Evolutionary conservation across 2,888 invertebrate genomes (phyloP).

Genomic region (Stictocephala bisonia): DNA sequence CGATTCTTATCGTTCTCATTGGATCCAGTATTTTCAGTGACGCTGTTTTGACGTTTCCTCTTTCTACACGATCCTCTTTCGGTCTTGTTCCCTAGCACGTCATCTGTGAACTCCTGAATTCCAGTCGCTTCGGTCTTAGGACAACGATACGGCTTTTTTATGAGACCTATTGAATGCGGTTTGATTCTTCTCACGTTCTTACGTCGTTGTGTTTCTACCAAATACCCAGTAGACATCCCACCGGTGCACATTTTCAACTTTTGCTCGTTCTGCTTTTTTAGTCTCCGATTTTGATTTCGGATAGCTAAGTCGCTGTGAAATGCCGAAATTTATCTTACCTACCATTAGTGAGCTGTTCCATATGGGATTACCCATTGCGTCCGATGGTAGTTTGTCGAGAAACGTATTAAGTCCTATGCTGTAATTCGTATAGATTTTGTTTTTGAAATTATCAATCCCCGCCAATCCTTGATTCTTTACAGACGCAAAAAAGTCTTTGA

Average conservation of each 20-base stretch:
- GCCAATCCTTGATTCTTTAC: background rate
- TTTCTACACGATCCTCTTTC: no score
- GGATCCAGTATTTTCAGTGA: no score
- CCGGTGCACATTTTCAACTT: background rate
- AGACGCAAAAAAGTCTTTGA: background rate
- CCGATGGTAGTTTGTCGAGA: background rate
- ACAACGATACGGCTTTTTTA: no score
- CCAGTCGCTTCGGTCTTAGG: no score
- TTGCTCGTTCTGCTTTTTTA: constrained; percentile 11
- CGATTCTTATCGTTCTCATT: no score
- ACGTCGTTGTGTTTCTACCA: background rate
- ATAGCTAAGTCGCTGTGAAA: background rate
- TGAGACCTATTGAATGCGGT: no score
- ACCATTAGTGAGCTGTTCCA: background rate
- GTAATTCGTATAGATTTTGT: constrained; percentile 17
- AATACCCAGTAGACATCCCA: background rate
- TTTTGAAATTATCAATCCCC: background rate
- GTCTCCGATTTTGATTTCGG: background rate
- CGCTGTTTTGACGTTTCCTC: no score
- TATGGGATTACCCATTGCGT: background rate
- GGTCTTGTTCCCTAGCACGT: no score
- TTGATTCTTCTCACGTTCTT: background rate
- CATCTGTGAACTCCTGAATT: no score
- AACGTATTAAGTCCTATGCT: background rate
- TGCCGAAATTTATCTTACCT: background rate